Base-by-base conservation (phyloP, 2,888 invertebrate genomes). In the Empis stercorea region DNA sequence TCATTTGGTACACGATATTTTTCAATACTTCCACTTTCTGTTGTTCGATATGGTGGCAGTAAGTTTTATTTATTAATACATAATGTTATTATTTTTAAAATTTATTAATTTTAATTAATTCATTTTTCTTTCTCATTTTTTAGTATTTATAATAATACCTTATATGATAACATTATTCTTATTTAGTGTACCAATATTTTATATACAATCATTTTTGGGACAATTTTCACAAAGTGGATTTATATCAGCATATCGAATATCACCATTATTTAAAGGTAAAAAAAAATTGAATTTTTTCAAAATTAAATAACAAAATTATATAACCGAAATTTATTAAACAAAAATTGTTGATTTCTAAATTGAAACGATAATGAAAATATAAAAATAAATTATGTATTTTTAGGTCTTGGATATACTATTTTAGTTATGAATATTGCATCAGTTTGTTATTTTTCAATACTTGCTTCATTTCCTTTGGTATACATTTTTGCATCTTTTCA, bases 261-360 rank as follows among this genome's bases (percentile, higher is more conserved):
- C 80, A 48, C 91, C 91, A 3, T 71, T 91, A 43, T 87, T 92
- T 65, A 93, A 92, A 81, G 92, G 89, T 87, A 70, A 52, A 32
- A 30, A 15, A 14, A 11, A 5, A 43, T 32, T 7, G n/a, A n/a
- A n/a, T n/a, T n/a, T n/a, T n/a, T n/a, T n/a, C n/a, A n/a, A n/a
- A n/a, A n/a, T n/a, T n/a, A n/a, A n/a, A n/a, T n/a, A n/a, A n/a
- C n/a, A n/a, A n/a, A n/a, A n/a, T n/a, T n/a, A n/a, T n/a, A n/a
- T n/a, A n/a, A n/a, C n/a, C n/a, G n/a, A n/a, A n/a, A n/a, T n/a
- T 13, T 9, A 20, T 20, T 20, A 20, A 20, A 20, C 5, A 20
- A 20, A 20, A 20, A 20, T 20, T 20, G n/a, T n/a, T n/a, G n/a
- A n/a, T n/a, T n/a, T n/a, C n/a, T n/a, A n/a, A n/a, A n/a, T n/a